Conservation (phyloP, 2,113 vertebrate species). For the Tapirus terrestris region DNA sequence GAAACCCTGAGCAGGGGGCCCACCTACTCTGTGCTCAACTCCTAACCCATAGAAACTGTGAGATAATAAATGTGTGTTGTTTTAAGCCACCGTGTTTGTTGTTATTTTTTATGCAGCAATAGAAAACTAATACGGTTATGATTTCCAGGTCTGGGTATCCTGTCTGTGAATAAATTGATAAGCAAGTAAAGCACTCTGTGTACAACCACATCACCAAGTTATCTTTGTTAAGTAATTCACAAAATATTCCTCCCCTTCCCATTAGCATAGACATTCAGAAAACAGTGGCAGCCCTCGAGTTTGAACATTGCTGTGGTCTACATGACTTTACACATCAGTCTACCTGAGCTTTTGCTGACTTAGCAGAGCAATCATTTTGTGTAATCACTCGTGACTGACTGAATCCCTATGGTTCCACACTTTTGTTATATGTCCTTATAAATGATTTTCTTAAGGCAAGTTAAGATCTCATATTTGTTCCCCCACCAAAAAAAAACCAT, state of each 20-base stretch:
- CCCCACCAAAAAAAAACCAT: background rate
- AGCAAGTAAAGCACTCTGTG: background rate
- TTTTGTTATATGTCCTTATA: background rate
- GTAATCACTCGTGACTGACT: background rate
- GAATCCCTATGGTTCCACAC: background rate
- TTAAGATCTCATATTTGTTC: background rate
- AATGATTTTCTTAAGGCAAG: slow-evolving; percentile 2
- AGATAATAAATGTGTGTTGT: background rate
- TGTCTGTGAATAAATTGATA: background rate
- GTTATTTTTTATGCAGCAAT: background rate
- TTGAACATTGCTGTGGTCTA: background rate
- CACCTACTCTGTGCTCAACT: background rate
- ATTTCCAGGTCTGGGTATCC: background rate
- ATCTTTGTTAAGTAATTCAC: background rate
- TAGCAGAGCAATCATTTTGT: slow-evolving; percentile 15
- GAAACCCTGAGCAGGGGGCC: background rate
- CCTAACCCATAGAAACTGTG: background rate
- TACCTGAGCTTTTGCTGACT: background rate
- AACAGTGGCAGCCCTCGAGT: background rate
- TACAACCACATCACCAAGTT: background rate
- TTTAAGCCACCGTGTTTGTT: background rate
- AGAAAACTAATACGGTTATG: background rate
- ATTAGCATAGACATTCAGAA: background rate
- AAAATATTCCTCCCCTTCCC: background rate
- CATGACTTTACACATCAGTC: background rate